A percentile compares a stretch with the other conserved stretches of the same genome.
Conservation (phyloP, 2,113 vertebrate genomes). For the Brienomyrus longianalis region DNA sequence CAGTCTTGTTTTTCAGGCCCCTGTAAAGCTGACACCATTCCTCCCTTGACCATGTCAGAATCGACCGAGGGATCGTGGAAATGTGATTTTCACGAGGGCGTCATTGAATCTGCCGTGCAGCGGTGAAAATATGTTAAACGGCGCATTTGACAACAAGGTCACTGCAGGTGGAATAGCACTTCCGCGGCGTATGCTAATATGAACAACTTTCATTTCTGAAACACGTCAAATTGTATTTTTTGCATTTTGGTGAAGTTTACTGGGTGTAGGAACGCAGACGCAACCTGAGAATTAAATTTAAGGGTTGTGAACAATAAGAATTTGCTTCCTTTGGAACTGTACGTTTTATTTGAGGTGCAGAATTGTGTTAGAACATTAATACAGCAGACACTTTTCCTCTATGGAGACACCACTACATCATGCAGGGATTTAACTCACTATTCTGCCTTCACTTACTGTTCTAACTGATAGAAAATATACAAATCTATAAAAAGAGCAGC, state of each 20-base stretch:
- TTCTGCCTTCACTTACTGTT: background rate
- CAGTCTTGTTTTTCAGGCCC: conserved; percentile 6
- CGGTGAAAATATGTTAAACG: background rate
- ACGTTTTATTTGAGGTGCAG: background rate
- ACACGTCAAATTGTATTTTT: background rate
- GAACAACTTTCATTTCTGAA: background rate
- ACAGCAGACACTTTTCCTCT: background rate
- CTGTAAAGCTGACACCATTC: background rate
- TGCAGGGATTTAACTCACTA: background rate
- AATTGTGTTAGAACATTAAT: background rate
- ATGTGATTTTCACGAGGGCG: background rate
- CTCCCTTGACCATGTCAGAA: background rate
- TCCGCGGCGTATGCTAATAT: background rate
- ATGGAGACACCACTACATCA: background rate
- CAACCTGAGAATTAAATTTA: background rate
- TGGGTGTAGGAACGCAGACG: background rate
- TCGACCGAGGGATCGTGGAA: background rate
- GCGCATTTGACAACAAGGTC: background rate
- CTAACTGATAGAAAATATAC: background rate
- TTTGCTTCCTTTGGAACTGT: background rate
- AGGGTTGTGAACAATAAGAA: background rate
- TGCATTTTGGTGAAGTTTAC: background rate
- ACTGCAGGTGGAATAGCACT: background rate
- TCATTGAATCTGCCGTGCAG: background rate
- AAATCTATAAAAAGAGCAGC: background rate